Evolutionary conservation across 2,888 invertebrate species (phyloP).

Genomic region (Camptogramma bilineatum): DNA sequence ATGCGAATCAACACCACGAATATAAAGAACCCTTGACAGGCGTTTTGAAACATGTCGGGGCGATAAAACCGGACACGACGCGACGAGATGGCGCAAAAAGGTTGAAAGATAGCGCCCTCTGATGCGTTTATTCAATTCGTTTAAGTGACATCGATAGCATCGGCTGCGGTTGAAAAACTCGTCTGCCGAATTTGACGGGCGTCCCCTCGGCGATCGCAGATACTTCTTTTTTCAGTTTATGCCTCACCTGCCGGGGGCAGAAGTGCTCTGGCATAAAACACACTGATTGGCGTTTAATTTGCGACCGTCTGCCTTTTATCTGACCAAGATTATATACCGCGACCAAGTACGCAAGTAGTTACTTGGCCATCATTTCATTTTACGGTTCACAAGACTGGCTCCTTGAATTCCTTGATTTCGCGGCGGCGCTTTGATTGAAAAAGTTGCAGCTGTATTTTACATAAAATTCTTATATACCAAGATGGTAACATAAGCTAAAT

Average conservation of each 20-base stretch:
- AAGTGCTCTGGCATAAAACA: constrained; percentile 69
- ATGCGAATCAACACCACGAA: constrained; percentile 40
- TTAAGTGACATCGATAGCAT: constrained; percentile 84
- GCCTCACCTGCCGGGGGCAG: constrained; percentile 73
- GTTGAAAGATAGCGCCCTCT: constrained; percentile 65
- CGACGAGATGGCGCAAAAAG: constrained; percentile 47
- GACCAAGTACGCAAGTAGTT: neutral
- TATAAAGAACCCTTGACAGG: constrained; percentile 46
- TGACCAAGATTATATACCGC: constrained; percentile 32
- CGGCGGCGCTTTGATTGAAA: constrained; percentile 29
- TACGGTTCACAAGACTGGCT: neutral
- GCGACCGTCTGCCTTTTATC: constrained; percentile 61
- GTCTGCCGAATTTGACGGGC: constrained; percentile 73
- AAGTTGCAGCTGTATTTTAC: constrained; percentile 48
- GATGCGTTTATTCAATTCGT: constrained; percentile 82
- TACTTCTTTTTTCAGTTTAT: constrained; percentile 74
- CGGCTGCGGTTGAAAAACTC: constrained; percentile 79
- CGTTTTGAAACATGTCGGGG: constrained; percentile 51
- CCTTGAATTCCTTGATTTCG: constrained; percentile 12
- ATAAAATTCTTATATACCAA: constrained; percentile 46
- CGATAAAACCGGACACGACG: constrained; percentile 52
- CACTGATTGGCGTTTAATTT: constrained; percentile 77
- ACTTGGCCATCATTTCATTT: neutral
- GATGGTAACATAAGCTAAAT: constrained; percentile 75
- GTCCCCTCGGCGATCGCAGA: constrained; percentile 61